Conservation (phyloP, 2,888 invertebrate genomes). For the Ceramica pisi region DNA sequence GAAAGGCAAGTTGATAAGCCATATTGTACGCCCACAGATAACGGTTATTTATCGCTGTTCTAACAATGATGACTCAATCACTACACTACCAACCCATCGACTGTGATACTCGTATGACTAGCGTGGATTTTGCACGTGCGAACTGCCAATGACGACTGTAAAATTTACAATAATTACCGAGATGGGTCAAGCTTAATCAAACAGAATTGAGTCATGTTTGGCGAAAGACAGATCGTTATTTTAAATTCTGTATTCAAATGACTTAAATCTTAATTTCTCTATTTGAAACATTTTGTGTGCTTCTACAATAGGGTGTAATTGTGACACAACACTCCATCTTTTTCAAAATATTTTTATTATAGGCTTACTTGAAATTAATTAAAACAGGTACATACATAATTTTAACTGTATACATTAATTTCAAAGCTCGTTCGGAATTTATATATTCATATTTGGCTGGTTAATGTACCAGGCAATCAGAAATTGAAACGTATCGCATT, state of each 20-base stretch:
- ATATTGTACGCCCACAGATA: constrained; percentile 61
- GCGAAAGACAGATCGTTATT: background rate
- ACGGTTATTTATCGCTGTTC: constrained; percentile 43
- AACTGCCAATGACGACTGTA: background rate
- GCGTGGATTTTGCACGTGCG: background rate
- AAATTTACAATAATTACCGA: background rate
- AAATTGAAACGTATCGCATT: constrained; percentile 48
- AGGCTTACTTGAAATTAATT: no score
- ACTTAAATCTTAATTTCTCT: background rate
- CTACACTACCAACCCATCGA: constrained; percentile 11
- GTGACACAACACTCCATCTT: no score
- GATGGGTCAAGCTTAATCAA: background rate
- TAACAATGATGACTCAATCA: constrained; percentile 53
- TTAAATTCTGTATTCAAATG: constrained; percentile 1
- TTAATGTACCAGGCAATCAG: constrained; percentile 58
- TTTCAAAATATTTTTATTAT: background rate
- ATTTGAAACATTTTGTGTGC: background rate
- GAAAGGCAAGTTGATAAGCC: constrained; percentile 52
- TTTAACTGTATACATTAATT: background rate
- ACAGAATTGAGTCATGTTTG: constrained; percentile 5
- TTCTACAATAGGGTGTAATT: background rate
- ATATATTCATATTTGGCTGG: constrained; percentile 55
- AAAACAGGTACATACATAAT: no score
- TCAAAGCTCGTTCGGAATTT: constrained; percentile 24
- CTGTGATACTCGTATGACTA: constrained; percentile 43